Conservation (phyloP, 2,797 vertebrate species). For the Sebastes vulpes region DNA sequence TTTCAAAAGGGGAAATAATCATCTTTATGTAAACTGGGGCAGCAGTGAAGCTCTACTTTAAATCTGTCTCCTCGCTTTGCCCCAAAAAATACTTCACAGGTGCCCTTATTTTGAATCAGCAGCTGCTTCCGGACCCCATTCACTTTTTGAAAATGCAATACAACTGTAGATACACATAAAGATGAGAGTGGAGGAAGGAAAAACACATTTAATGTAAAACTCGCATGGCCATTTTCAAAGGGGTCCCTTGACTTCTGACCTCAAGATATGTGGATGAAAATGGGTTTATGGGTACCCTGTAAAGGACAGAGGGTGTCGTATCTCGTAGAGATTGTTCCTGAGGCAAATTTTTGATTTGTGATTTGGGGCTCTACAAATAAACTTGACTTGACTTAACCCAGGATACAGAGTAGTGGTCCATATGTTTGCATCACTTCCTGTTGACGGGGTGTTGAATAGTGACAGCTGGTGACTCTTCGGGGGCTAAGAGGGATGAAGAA, state of each 20-base stretch:
- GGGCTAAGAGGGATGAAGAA: background rate
- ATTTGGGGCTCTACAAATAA: too few species aligned
- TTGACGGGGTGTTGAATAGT: background rate
- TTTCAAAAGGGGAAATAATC: background rate
- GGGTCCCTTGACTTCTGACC: too few species aligned
- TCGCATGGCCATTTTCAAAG: too few species aligned
- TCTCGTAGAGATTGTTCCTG: too few species aligned
- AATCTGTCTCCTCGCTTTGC: background rate
- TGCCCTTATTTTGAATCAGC: slow-evolving; percentile 1
- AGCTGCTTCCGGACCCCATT: background rate
- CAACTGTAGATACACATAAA: background rate
- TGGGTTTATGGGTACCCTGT: too few species aligned
- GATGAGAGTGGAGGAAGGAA: too few species aligned
- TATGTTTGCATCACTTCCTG: background rate
- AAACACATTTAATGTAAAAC: background rate
- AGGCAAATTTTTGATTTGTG: too few species aligned
- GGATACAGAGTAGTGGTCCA: background rate
- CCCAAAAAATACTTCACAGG: background rate
- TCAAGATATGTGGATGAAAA: too few species aligned
- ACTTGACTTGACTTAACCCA: too few species aligned
- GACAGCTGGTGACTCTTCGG: slow-evolving; percentile 8
- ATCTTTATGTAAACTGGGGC: background rate
- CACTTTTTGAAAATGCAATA: background rate
- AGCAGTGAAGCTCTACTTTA: background rate
- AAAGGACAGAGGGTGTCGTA: too few species aligned